Conservation (phyloP, 1,140 invertebrate species). For the Drosophila santomea region DNA sequence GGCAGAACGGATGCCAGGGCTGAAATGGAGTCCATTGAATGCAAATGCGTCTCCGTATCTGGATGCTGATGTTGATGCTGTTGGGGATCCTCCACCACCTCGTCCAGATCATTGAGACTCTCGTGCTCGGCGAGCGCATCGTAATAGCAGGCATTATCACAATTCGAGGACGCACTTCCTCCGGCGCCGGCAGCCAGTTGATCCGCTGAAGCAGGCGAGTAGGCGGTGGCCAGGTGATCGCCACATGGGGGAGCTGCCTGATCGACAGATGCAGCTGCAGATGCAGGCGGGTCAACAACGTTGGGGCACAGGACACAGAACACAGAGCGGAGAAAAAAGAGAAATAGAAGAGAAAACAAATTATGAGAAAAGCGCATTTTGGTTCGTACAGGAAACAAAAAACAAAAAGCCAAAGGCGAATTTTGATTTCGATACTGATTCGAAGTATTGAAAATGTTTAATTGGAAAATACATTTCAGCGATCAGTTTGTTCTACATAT, state of each 20-base stretch:
- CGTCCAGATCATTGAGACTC: constrained; percentile 26
- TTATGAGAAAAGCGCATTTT: constrained; percentile 83
- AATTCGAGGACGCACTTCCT: constrained; percentile 23
- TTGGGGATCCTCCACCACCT: constrained; percentile 5
- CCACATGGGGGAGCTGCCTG: constrained; percentile 3
- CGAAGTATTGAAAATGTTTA: constrained; percentile 41
- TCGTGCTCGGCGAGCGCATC: constrained; percentile 77
- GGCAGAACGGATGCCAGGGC: constrained; percentile 66
- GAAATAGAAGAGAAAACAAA: constrained; percentile 80
- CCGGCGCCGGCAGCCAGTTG: not conserved
- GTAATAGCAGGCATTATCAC: constrained; percentile 78
- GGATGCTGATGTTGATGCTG: not conserved
- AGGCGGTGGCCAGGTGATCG: constrained; percentile 6
- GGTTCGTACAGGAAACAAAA: constrained; percentile 44
- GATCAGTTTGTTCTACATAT: constrained; percentile 4
- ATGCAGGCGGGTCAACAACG: constrained; percentile 32
- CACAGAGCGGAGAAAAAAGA: constrained; percentile 69
- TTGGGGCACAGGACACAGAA: constrained; percentile 38
- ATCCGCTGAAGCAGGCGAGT: constrained; percentile 5
- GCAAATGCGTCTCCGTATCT: constrained; percentile 5
- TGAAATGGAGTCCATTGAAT: constrained; percentile 2
- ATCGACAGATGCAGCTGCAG: constrained; percentile 17
- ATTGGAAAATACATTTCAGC: constrained; percentile 21
- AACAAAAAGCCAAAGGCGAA: constrained; percentile 84
- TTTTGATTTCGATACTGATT: constrained; percentile 24